Conservation (phyloP, 2,888 invertebrate species). For the Dasysyrphus tricinctus region DNA sequence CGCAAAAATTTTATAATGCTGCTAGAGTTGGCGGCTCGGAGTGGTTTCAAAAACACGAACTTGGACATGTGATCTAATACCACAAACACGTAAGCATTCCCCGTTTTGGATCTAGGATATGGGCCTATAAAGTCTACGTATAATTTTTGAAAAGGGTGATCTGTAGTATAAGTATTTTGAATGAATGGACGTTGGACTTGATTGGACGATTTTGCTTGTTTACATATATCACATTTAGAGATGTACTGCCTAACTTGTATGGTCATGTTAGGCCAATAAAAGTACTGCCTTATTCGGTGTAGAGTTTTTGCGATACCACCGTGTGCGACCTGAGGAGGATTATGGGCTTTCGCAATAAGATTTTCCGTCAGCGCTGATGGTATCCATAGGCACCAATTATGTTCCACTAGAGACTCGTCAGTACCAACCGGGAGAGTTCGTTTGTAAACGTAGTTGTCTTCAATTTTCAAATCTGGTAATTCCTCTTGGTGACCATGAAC, state of each 20-base stretch:
- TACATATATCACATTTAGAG: background rate
- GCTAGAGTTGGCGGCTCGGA: background rate
- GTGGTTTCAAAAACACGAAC: too few relatives aligned
- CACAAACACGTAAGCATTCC: background rate
- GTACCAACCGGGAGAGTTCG: background rate
- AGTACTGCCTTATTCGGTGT: conserved; percentile 22
- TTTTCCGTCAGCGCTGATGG: conserved; percentile 8
- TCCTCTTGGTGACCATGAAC: background rate
- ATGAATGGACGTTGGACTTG: background rate
- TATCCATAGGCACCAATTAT: conserved; percentile 41
- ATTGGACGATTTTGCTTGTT: conserved; percentile 10
- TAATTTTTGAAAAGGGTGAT: background rate
- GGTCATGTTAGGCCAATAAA: conserved; percentile 62
- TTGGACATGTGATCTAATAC: background rate
- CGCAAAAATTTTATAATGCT: background rate
- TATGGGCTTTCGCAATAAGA: conserved; percentile 25
- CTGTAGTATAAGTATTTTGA: background rate
- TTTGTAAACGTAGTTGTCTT: conserved; percentile 28
- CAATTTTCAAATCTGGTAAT: conserved; percentile 23
- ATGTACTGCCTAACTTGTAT: conserved; percentile 4
- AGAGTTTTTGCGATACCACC: conserved; percentile 41
- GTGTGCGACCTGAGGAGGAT: conserved; percentile 36
- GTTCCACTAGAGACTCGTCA: background rate
- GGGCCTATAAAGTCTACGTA: conserved; percentile 2
- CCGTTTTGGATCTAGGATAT: background rate